Base-by-base conservation (phyloP, 2,113 vertebrate species). In the Amia ocellicauda region DNA sequence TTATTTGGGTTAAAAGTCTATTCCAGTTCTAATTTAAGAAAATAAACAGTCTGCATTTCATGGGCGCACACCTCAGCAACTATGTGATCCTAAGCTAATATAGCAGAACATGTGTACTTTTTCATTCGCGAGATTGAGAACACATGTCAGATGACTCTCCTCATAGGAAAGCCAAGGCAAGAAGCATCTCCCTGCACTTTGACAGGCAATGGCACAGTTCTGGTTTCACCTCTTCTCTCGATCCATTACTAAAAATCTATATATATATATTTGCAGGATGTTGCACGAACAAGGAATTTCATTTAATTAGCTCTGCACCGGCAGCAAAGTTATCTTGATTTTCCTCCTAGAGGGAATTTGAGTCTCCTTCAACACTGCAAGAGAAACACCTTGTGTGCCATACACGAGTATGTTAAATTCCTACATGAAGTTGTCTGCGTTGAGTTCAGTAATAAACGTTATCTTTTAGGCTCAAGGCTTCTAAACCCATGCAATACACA, bases 71-170 rank as follows among this genome's bases (percentile, higher is more conserved):
- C 62, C 68, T 70, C 58, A 59, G 27, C 67, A 58, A 49, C 50
- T 63, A 57, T 64, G 74, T 72, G 67, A 74, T 64, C 65, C 31
- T 63, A 23, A 65, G 55, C 50, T 60, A 69, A 71, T 73, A 67
- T 54, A 47, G 54, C 67, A 58, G 73, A 67, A 60, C 63, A 74
- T 60, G 54, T 56, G 23, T 56, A 65, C 47, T 58, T 72, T 23
- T 59, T 65, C 69, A 73, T 81, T 69, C 72, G 58, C 64, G 42
- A 56, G 71, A 86, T 86, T 81, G 80, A 70, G 75, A 85, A 76
- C 81, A 85, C 69, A 77, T 86, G 81, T 74, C 66, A 72, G 63
- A 31, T 70, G 72, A 65, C 67, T 60, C 57, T 54, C 26, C 62
- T 60, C 62, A 69, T 78, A 61, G 70, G 56, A 57, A 47, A 26